Evolutionary conservation across 53 echinoderm and acorn worm genomes (phyloP).

Genomic region (Mesocentrotus franciscanus): DNA sequence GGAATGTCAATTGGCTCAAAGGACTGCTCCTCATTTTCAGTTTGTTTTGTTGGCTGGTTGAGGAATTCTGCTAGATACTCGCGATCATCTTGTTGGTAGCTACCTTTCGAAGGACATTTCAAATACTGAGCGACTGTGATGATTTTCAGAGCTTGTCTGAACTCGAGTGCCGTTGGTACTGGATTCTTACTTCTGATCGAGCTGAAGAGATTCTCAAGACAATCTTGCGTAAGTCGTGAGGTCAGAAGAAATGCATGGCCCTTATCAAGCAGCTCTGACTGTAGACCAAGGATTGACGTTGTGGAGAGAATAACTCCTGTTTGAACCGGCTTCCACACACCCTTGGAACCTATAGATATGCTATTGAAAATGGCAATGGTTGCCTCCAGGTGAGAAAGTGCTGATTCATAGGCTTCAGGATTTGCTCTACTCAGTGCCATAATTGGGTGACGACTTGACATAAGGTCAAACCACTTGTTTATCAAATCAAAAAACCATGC

Average conservation of each 20-base stretch:
- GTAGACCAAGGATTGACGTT: conserved; percentile 70
- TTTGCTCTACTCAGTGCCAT: too few species aligned
- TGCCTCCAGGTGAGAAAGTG: too few species aligned
- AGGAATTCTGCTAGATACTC: conserved; percentile 62
- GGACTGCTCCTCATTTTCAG: too few species aligned
- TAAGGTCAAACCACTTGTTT: too few species aligned
- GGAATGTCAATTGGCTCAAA: too few species aligned
- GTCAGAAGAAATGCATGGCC: conserved; percentile 74
- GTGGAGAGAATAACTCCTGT: conserved; percentile 71
- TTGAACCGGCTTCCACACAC: conserved; percentile 80
- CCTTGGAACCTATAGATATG: too few species aligned
- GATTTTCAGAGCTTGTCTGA: conserved; percentile 71
- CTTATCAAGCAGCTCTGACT: conserved; percentile 68
- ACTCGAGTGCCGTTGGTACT: conserved; percentile 75
- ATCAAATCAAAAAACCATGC: too few species aligned
- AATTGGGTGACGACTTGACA: too few species aligned
- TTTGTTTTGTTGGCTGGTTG: background rate
- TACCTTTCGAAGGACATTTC: conserved; percentile 22
- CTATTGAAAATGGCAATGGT: too few species aligned
- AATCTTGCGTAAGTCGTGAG: conserved; percentile 74
- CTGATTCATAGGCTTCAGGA: too few species aligned
- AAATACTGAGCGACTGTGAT: conserved; percentile 80
- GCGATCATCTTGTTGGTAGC: conserved; percentile 48
- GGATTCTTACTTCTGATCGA: conserved; percentile 71
- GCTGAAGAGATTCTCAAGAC: conserved; percentile 75